A percentile compares a stretch with the other conserved stretches of the same genome.
Evolutionary conservation across 2,888 invertebrate genomes (phyloP).

Genomic region (Seira musarum): DNA sequence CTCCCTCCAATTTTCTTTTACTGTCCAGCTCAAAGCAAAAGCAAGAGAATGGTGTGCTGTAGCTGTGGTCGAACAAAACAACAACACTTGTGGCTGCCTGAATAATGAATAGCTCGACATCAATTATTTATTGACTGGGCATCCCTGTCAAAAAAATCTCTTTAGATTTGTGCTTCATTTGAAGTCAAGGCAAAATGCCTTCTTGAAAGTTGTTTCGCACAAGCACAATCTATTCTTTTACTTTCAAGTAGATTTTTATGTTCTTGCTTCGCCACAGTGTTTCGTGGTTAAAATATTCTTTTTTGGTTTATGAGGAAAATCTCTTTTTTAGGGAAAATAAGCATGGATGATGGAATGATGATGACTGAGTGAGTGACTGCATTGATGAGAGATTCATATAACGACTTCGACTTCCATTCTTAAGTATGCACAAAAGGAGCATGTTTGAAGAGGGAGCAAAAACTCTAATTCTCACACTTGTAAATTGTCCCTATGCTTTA

Average conservation of each 20-base stretch:
- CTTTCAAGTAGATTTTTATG: too few species aligned
- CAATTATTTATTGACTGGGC: slow-evolving; percentile 58
- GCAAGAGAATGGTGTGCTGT: too few species aligned
- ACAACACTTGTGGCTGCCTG: slow-evolving; percentile 50
- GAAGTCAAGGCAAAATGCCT: slow-evolving; percentile 17
- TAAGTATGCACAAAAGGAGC: slow-evolving; percentile 19
- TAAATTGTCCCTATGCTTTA: too few species aligned
- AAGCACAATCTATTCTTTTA: too few species aligned
- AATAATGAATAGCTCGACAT: slow-evolving; percentile 56
- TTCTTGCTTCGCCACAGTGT: too few species aligned
- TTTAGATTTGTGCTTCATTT: slow-evolving; percentile 30
- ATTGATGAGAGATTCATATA: slow-evolving; percentile 47
- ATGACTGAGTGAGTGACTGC: slow-evolving; percentile 27
- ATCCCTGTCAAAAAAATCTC: slow-evolving; percentile 52
- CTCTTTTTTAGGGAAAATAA: too few species aligned
- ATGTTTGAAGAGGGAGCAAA: slow-evolving; percentile 7
- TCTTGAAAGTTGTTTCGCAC: slow-evolving; percentile 3
- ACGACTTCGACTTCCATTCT: too few species aligned
- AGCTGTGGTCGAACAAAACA: too few species aligned
- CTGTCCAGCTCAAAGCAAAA: slow-evolving; percentile 24
- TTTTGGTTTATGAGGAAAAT: too few species aligned
- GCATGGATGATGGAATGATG: slow-evolving; percentile 43
- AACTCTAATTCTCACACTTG: slow-evolving; percentile 51
- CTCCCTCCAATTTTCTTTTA: slow-evolving; percentile 5
- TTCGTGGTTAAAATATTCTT: too few species aligned